A percentile compares a stretch with the other conserved stretches of the same genome.
Evolutionary conservation across 1,140 invertebrate species (phyloP).

Genomic region (Zophobas morio): DNA sequence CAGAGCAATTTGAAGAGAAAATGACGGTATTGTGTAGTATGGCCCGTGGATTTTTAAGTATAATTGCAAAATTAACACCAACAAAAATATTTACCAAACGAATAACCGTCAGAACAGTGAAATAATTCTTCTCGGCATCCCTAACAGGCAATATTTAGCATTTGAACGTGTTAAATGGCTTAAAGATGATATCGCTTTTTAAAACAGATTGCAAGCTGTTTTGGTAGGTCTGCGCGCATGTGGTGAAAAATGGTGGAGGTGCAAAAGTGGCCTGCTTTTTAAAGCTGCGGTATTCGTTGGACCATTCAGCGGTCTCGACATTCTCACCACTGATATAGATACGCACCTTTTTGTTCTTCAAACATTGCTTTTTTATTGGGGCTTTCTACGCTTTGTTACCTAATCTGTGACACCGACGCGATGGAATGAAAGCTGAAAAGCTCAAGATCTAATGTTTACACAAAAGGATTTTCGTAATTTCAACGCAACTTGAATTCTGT

Average conservation of each 20-base stretch:
- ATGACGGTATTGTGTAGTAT: slow-evolving; percentile 20
- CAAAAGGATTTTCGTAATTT: too few species aligned
- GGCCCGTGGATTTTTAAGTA: slow-evolving; percentile 24
- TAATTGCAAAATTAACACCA: slow-evolving; percentile 39
- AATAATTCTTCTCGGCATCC: slow-evolving; percentile 40
- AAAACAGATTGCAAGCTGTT: slow-evolving; percentile 59
- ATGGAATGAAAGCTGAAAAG: neutral
- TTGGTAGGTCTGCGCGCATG: slow-evolving; percentile 54
- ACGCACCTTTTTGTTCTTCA: slow-evolving; percentile 48
- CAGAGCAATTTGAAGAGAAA: neutral
- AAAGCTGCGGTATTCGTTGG: slow-evolving; percentile 61
- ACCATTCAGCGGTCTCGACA: slow-evolving; percentile 54
- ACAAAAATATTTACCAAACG: slow-evolving; percentile 38
- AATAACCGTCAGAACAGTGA: slow-evolving; percentile 41
- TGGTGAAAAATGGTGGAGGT: slow-evolving; percentile 60
- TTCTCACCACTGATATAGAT: slow-evolving; percentile 57
- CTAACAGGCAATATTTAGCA: slow-evolving; percentile 46
- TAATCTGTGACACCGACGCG: slow-evolving; percentile 22
- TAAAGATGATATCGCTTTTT: slow-evolving; percentile 63
- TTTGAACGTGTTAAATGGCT: slow-evolving; percentile 60
- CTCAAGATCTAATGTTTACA: neutral
- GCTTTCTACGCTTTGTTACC: slow-evolving; percentile 47
- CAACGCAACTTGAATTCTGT: too few species aligned
- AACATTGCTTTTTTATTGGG: slow-evolving; percentile 48
- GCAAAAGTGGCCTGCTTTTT: slow-evolving; percentile 61